Evolutionary conservation across 2,888 invertebrate species (phyloP).

Genomic region (Drosophila pseudotalamancana): DNA sequence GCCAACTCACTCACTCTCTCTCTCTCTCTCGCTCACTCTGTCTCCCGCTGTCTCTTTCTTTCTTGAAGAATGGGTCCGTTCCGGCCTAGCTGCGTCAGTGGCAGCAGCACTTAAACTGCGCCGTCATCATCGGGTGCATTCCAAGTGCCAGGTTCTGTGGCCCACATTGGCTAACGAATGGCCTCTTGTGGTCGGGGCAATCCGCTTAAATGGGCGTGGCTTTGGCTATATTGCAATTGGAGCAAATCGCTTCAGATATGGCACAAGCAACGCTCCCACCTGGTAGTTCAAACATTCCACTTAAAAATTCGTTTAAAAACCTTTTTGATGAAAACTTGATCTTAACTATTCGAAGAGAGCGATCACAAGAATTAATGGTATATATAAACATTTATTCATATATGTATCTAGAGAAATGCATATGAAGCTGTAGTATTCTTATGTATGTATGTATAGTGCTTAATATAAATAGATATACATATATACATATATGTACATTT

Average conservation of each 20-base stretch:
- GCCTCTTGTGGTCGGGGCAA: slow-evolving; percentile 24
- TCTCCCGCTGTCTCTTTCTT: neutral
- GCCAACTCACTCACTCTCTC: neutral
- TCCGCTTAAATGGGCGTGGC: slow-evolving; percentile 50
- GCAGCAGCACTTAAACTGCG: slow-evolving; percentile 36
- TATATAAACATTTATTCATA: too few species aligned
- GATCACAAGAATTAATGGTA: too few species aligned
- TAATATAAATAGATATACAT: too few species aligned
- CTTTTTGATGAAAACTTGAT: neutral
- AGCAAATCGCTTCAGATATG: slow-evolving; percentile 39
- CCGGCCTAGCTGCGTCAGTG: slow-evolving; percentile 42
- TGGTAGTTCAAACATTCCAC: slow-evolving; percentile 4
- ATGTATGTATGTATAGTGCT: too few species aligned
- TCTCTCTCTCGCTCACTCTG: neutral
- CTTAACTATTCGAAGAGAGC: too few species aligned
- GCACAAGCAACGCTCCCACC: slow-evolving; percentile 8
- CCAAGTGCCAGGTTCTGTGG: slow-evolving; percentile 58
- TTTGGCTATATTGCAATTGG: slow-evolving; percentile 38
- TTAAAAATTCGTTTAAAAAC: neutral
- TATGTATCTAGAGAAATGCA: too few species aligned
- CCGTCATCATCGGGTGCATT: slow-evolving; percentile 54
- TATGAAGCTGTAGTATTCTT: too few species aligned
- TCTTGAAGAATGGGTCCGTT: slow-evolving; percentile 22
- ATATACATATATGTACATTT: too few species aligned
- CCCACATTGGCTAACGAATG: slow-evolving; percentile 47